These are phyloP conservation scores for Sebastes iracundus DNA, from an alignment of 2,797 vertebrate species.

Conservation along the genomic window DNA sequence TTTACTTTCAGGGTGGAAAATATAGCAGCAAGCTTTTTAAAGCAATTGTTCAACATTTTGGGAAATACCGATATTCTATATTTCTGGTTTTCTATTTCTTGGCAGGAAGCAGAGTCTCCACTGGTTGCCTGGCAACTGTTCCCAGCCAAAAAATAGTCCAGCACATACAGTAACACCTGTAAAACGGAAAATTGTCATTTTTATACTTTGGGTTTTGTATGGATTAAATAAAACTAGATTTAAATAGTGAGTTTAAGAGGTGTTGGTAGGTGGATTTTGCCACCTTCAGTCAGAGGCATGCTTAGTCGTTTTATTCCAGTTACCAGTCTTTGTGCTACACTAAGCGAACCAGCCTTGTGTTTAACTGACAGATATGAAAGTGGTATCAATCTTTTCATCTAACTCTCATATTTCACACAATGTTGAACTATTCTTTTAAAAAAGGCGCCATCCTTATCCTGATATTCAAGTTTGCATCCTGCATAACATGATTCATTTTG, in stretches of 20 bases:
- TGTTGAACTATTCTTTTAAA: neutral
- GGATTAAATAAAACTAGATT: neutral
- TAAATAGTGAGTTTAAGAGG: neutral
- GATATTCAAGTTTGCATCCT: neutral
- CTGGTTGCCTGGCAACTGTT: neutral
- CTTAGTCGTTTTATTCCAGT: neutral
- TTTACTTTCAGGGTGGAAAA: neutral
- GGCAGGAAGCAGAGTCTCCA: neutral
- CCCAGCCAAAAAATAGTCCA: neutral
- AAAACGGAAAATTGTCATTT: neutral
- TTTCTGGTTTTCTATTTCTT: neutral
- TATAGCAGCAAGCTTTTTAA: neutral
- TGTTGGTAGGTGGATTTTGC: neutral
- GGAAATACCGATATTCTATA: neutral
- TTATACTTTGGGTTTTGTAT: neutral
- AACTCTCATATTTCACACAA: neutral
- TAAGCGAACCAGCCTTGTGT: neutral
- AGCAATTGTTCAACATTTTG: neutral
- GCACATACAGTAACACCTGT: neutral
- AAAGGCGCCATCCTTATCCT: neutral
- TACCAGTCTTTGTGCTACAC: neutral
- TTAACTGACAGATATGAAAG: neutral
- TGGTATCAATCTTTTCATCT: neutral
- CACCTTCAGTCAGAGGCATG: neutral
- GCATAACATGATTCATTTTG: neutral